These are phyloP conservation scores for Chloebia gouldiae DNA, from an alignment of 2,113 vertebrate genomes.

Conservation along the genomic window DNA sequence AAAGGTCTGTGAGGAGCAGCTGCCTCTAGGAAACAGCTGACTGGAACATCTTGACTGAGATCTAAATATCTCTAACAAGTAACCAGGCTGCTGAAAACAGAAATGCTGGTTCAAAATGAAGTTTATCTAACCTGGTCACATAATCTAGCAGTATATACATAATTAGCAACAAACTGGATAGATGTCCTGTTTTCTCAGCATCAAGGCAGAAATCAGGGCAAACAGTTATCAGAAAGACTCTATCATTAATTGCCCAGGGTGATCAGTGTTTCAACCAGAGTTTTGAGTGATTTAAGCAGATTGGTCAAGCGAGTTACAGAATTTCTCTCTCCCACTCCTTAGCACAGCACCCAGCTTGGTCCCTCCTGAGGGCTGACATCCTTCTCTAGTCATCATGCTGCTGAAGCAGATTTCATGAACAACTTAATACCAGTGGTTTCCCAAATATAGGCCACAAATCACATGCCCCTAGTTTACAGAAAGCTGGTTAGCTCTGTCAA, in stretches of 20 bases:
- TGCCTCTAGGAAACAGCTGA: background rate
- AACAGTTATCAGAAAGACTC: background rate
- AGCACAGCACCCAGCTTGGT: background rate
- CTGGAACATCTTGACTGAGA: background rate
- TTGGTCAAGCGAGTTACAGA: background rate
- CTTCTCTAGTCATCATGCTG: background rate
- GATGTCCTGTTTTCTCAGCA: background rate
- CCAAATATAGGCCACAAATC: background rate
- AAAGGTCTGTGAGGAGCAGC: background rate
- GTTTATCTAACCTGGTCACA: background rate
- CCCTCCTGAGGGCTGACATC: background rate
- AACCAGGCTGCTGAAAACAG: background rate
- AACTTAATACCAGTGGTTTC: constrained; percentile 26
- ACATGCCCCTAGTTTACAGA: background rate
- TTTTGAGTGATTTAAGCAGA: background rate
- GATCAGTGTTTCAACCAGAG: background rate
- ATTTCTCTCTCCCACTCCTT: background rate
- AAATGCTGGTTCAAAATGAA: background rate
- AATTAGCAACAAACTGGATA: background rate
- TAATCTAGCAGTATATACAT: background rate
- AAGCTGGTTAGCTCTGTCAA: background rate
- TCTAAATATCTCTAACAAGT: background rate
- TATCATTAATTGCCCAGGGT: background rate
- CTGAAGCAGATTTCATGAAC: background rate
- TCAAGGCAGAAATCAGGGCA: background rate